Percentiles rank a stretch among this genome's conserved stretches.
Evolutionary conservation across 2,797 vertebrate genomes (phyloP).

Genomic region (Poeciliopsis turneri): DNA sequence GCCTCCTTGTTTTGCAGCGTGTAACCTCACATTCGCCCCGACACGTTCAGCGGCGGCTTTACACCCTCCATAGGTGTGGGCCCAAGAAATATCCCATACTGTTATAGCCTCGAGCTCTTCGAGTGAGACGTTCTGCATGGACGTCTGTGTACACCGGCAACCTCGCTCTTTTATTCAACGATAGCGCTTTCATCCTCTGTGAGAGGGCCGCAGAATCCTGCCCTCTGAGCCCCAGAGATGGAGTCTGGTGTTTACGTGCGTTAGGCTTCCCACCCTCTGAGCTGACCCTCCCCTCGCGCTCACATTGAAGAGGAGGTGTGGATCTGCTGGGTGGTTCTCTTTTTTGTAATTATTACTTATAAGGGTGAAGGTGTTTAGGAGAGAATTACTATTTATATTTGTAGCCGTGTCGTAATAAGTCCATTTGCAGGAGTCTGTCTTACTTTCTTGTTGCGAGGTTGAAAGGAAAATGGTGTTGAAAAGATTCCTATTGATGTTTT

Average conservation of each 20-base stretch:
- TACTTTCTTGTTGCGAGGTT: background rate
- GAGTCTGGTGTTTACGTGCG: conserved; percentile 78
- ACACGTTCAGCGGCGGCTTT: conserved; percentile 52
- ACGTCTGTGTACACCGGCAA: conserved; percentile 83
- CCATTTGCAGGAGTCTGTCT: background rate
- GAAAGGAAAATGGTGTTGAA: background rate
- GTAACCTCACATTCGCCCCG: conserved; percentile 77
- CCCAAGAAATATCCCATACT: conserved; percentile 76
- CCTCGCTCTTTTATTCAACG: conserved; percentile 76
- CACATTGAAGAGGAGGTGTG: conserved; percentile 69
- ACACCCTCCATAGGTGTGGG: conserved; percentile 86
- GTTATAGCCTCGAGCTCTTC: conserved; percentile 89
- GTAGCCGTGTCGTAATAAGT: background rate
- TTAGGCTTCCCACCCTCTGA: conserved; percentile 74
- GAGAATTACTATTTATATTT: conserved; percentile 17
- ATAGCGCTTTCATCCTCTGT: conserved; percentile 90
- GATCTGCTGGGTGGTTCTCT: conserved; percentile 56
- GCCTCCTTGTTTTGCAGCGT: conserved; percentile 38
- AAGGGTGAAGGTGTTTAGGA: conserved; percentile 17
- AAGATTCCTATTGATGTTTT: background rate
- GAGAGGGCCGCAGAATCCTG: conserved; percentile 75
- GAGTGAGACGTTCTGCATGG: conserved; percentile 80
- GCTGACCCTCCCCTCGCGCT: conserved; percentile 59
- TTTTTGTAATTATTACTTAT: conserved; percentile 50
- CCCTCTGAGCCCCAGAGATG: conserved; percentile 70